phyloP scores from a whole-genome alignment of 2,888 invertebrate species.

The Aethes cnicana region DNA sequence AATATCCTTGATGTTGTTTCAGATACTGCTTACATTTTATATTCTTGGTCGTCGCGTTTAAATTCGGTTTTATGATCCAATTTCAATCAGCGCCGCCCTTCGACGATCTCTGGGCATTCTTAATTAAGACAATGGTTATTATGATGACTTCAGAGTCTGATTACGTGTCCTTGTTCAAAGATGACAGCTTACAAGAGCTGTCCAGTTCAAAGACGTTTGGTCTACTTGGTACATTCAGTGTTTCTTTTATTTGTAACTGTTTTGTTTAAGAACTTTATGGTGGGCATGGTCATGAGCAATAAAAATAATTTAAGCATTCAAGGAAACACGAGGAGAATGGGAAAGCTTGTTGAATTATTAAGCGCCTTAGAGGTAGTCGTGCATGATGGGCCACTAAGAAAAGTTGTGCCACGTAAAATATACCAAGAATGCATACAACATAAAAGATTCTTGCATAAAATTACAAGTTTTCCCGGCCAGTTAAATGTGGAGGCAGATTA shows the following conservation, averaged over 20 bases:
- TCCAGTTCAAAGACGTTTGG: neutral
- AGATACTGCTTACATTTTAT: conserved; percentile 2
- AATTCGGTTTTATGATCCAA: conserved; percentile 54
- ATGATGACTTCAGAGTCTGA: conserved; percentile 65
- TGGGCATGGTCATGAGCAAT: conserved; percentile 62
- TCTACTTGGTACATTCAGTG: neutral
- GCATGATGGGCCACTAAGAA: conserved; percentile 23
- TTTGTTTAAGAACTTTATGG: conserved; percentile 60
- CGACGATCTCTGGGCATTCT: conserved; percentile 44
- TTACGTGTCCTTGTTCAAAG: conserved; percentile 41
- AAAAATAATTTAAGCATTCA: conserved; percentile 56
- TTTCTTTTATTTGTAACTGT: conserved; percentile 56
- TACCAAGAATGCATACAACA: neutral
- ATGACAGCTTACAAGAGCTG: neutral
- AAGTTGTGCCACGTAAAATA: neutral
- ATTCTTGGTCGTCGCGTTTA: conserved; percentile 54
- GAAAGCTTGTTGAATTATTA: conserved; percentile 55
- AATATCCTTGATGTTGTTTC: neutral
- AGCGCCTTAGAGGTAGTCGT: conserved; percentile 44
- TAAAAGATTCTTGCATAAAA: neutral
- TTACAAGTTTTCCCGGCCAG: conserved; percentile 5
- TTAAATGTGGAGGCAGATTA: neutral
- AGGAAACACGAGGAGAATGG: conserved; percentile 52
- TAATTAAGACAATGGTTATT: conserved; percentile 55
- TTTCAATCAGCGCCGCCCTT: conserved; percentile 49